Evolutionary conservation across 2,113 vertebrate species (phyloP), one percentile per base, ranked within the genome.

Genomic region (Pelobates fuscus): DNA sequence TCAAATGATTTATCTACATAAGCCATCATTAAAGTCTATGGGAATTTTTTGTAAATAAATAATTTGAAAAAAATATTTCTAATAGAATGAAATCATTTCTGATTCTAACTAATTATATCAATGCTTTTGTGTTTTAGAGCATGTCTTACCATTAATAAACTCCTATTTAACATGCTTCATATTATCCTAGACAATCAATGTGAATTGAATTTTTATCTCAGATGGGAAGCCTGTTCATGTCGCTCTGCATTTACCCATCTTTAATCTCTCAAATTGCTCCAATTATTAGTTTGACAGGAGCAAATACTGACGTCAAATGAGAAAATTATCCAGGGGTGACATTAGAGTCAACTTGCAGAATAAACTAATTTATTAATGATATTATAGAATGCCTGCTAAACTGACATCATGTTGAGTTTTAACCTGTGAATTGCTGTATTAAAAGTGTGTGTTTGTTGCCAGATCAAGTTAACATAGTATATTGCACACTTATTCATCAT

Each of bases 141-240:
- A 79, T 83, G 59, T 17, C 37, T 58, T 29, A 71, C 79, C 83
- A 66, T 80, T 77, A 85, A 78, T 86, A 88, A 88, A 86, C 86
- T 88, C 84, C 82, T 78, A 80, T 86, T 89, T 88, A 79, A 81
- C 81, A 80, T 66, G 59, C 71, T 84, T 87, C 84, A 85, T 88
- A 90, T 91, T 89, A 89, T 88, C 89, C 87, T 84, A 82, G 82
- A 88, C 85, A 87, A 89, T 91, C 88, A 89, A 84, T 85, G 79
- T 77, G 88, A 89, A 91, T 82, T 86, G 86, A 88, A 89, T 82
- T 89, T 90, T 89, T 88, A 89, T 89, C 88, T 86, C 81, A 88
- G 83, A 82, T 79, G 78, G 79, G 82, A 82, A 81, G 81, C 81
- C 77, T 81, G 73, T n/a, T 70, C 85, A 84, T 88, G 83, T 0